Base-by-base conservation (phyloP, 2,113 vertebrate genomes). In the Coryphaenoides rupestris region DNA sequence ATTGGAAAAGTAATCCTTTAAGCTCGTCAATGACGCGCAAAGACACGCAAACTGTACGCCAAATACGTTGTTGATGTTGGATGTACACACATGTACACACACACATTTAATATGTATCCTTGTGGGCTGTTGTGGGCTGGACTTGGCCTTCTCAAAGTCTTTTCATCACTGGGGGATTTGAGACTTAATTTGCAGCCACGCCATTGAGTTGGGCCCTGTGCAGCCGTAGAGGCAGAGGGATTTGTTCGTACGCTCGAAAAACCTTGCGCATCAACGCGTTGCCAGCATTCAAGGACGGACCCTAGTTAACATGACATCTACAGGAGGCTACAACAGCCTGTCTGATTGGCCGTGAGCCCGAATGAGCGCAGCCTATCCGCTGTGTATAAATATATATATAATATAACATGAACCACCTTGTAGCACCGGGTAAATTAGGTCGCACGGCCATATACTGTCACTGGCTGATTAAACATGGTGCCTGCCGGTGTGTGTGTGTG, bases 241-340 rank as follows among this genome's bases (percentile, higher is more conserved):
- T 26, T 33, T 28, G 16, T 22, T 13, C 33, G 10, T 40, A 52
- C 19, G 46, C 57, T 59, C 57, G 21, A 63, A 23, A 26, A 1
- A 4, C 28, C 10, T 12, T 4, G 22, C 60, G 55, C 10, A 24
- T 55, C 46, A 52, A 52, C 50, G 13, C 28, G 58, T 22, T 55
- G 67, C 69, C 47, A 67, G 64, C 21, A 69, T 78, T 75, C 84
- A 83, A 86, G 80, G 84, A 65, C 70, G 67, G 62, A 50, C 53
- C 52, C 47, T 72, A 49, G 63, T 55, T 55, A 64, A 57, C 60
- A 65, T 21, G 63, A 55, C 60, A 55, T 63, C 63, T 67, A 60
- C 65, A 60, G 65, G 63, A 63, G 64, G 72, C n/a, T n/a, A n/a
- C 65, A 13, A 40, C 65, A 17, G 61, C 4, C 58, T 60, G 67